phyloP scores from a whole-genome alignment of 2,113 vertebrate species.

The Pardalotus punctatus region DNA sequence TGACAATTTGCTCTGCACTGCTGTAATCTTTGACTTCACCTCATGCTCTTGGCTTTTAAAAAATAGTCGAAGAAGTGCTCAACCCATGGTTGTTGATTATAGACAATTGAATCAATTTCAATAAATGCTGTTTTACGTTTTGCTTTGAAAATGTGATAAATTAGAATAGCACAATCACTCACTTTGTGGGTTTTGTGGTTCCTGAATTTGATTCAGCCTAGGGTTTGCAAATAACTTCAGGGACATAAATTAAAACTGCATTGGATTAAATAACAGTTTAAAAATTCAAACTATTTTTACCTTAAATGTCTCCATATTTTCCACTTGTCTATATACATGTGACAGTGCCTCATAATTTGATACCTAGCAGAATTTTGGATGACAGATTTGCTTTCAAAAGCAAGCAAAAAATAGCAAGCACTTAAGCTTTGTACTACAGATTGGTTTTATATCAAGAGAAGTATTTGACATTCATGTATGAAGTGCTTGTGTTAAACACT shows the following conservation, averaged over 20 bases:
- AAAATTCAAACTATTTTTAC: background rate
- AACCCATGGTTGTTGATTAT: background rate
- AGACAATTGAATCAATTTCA: background rate
- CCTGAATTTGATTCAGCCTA: background rate
- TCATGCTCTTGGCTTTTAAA: background rate
- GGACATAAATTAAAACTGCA: background rate
- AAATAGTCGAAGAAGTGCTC: background rate
- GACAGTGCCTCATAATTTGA: background rate
- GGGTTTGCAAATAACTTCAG: background rate
- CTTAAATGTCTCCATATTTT: background rate
- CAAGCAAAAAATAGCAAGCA: background rate
- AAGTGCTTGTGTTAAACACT: background rate
- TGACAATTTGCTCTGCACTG: background rate
- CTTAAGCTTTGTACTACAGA: background rate
- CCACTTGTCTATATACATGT: background rate
- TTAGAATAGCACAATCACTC: background rate
- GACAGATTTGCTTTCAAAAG: background rate
- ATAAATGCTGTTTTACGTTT: background rate
- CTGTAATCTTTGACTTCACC: background rate
- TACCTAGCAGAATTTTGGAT: background rate
- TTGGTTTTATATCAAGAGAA: background rate
- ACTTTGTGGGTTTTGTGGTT: background rate
- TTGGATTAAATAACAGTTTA: background rate
- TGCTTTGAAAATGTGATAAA: background rate
- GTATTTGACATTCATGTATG: background rate